Base-by-base conservation (phyloP, 1,140 invertebrate genomes). In the Pseudomyrmex flavicornis region DNA sequence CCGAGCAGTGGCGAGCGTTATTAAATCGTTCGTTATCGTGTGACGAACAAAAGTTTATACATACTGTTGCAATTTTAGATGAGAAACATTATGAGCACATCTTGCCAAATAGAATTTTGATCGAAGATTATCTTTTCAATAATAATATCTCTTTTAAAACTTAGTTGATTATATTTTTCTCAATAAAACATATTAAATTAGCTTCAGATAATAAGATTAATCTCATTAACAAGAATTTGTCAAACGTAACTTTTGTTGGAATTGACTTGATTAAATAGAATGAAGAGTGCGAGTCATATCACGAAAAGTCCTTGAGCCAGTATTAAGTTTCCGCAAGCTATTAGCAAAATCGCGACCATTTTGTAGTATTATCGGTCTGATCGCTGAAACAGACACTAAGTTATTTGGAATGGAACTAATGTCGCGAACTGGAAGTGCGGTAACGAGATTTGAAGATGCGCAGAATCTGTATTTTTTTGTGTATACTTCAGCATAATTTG, bases 371-470 rank as follows among this genome's bases (percentile, higher is more conserved):
- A 84, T 80, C 75, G 63, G 59, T n/a, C 59, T 58, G 63, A 85
- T 83, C 63, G 58, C 56, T 69, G 69, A 83, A 85, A 70, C 79
- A 69, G 75, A 58, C 79, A 15, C 9, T 63, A 82, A 85, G 79
- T 85, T 85, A 85, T 85, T 56, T 75, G 62, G n/a, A 85, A 85
- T 85, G 84, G 79, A 85, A 85, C 63, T 85, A 85, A 85, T 80
- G 35, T 52, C 58, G 77, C 22, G 8, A 22, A 83, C 68, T 76
- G 65, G 68, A 85, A 84, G 48, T 76, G 58, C 52, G 68, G 84
- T 76, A 77, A 83, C 86, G 86, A 77, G 80, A 86, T 82, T 79
- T 68, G 62, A 84, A 84, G 82, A 82, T 66, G 69, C 12, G 70
- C 70, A 61, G 68, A 20, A 59, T n/a, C 12, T 61, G 46, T n/a